Evolutionary conservation across 2,797 vertebrate species (phyloP).

Genomic region (Malacoraja senta): DNA sequence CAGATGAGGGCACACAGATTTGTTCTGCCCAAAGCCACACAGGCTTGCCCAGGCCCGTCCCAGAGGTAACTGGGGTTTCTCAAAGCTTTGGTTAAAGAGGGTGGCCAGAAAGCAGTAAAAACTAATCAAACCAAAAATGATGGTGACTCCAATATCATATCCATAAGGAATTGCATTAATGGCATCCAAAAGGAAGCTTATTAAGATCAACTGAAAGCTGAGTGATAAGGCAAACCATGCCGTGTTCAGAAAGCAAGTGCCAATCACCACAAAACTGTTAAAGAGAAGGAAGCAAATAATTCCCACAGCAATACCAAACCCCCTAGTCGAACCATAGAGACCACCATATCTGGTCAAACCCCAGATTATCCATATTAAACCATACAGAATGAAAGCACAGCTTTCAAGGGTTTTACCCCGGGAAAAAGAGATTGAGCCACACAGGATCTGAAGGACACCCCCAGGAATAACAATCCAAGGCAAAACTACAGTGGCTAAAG

Average conservation of each 20-base stretch:
- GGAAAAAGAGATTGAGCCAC: conserved; percentile 70
- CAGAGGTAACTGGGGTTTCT: conserved; percentile 66
- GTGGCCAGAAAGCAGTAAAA: conserved; percentile 77
- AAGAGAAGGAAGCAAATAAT: conserved; percentile 73
- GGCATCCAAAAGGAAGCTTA: conserved; percentile 76
- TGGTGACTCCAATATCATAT: conserved; percentile 68
- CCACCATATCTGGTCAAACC: conserved; percentile 66
- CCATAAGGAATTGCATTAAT: conserved; percentile 59
- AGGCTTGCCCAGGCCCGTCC: conserved; percentile 66
- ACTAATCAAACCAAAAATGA: conserved; percentile 74
- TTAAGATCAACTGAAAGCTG: conserved; percentile 68
- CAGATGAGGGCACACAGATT: conserved; percentile 64
- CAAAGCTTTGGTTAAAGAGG: conserved; percentile 65
- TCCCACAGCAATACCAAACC: conserved; percentile 66
- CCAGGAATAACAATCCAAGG: conserved; percentile 75
- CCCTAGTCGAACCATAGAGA: conserved; percentile 59
- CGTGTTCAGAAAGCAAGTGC: conserved; percentile 63
- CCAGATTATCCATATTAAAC: conserved; percentile 77
- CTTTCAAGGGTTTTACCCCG: conserved; percentile 83
- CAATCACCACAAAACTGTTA: conserved; percentile 65
- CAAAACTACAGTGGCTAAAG: conserved; percentile 60
- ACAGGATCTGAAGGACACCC: conserved; percentile 65
- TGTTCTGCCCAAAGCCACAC: conserved; percentile 56
- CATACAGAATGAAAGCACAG: conserved; percentile 71
- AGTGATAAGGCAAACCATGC: conserved; percentile 71